These are phyloP conservation scores for Muraenolepis orangiensis DNA, from an alignment of 2,797 vertebrate species.

Conservation along the genomic window DNA sequence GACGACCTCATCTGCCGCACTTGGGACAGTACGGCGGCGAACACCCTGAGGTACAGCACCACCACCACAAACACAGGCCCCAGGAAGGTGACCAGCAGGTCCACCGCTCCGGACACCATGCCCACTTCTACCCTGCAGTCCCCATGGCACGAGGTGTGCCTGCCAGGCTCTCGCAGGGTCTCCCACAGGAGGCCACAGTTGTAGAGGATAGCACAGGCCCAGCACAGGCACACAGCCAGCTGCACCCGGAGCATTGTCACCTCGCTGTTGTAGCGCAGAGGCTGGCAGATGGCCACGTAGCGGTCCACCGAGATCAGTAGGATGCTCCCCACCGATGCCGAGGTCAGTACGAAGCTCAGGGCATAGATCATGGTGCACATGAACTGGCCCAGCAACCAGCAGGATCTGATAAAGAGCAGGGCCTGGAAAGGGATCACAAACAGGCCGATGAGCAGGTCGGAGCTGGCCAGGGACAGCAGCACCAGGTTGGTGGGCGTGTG, in stretches of 20 bases:
- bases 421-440: conserved; percentile 72
- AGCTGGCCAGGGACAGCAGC: conserved; percentile 71
- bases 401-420: conserved; percentile 66
- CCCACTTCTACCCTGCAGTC: conserved; percentile 50
- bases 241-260: conserved; percentile 43
- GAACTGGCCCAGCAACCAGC: conserved; percentile 72
- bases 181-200: conserved; percentile 43
- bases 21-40: conserved; percentile 30
- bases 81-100: conserved; percentile 52
- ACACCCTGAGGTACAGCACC: conserved; percentile 54
- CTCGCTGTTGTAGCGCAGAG: conserved; percentile 48
- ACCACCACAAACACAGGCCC: conserved; percentile 50
- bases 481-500: conserved; percentile 75
- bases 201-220: conserved; percentile 50
- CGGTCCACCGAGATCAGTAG: conserved; percentile 70
- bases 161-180: conserved; percentile 33
- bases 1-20: background rate
- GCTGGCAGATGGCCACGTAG: conserved; percentile 65
- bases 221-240: conserved; percentile 48
- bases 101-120: conserved; percentile 28
- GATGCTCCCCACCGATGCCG: conserved; percentile 74
- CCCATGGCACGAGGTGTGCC: conserved; percentile 42
- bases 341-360: conserved; percentile 64
- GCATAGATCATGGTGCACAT: conserved; percentile 69
- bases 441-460: conserved; percentile 73